Evolutionary conservation across 2,797 vertebrate species (phyloP).

Genomic region (Merluccius polli): DNA sequence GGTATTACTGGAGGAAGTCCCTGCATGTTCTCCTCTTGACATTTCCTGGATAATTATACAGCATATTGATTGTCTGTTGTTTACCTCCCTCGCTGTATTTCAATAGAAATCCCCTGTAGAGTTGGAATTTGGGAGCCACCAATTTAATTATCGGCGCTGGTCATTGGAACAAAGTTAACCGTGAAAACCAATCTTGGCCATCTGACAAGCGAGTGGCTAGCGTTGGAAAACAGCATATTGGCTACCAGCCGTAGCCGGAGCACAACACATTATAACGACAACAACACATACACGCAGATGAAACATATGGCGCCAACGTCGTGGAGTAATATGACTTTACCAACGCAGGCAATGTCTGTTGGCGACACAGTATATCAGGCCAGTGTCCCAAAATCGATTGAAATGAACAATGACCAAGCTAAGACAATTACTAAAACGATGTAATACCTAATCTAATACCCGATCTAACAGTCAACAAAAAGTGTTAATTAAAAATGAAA

Average conservation of each 20-base stretch:
- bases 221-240: neutral
- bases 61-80: neutral
- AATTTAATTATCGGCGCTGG: slow-evolving; percentile 4
- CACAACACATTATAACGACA: neutral
- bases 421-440: too few species aligned
- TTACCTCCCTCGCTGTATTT: neutral
- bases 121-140: neutral
- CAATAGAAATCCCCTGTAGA: neutral
- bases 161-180: neutral
- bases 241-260: neutral
- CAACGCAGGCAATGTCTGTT: too few species aligned
- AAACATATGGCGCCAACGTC: neutral
- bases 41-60: neutral
- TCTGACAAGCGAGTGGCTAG: neutral
- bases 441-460: too few species aligned
- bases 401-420: too few species aligned
- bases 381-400: too few species aligned
- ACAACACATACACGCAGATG: neutral
- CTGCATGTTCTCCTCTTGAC: too few species aligned
- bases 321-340: too few species aligned
- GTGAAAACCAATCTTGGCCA: neutral
- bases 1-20: neutral
- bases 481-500: neutral
- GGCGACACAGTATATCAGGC: too few species aligned
- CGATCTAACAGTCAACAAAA: too few species aligned